A percentile compares a stretch with the other conserved stretches of the same genome.
Conservation (phyloP, 2,888 invertebrate species). For the Dusona sp. region DNA sequence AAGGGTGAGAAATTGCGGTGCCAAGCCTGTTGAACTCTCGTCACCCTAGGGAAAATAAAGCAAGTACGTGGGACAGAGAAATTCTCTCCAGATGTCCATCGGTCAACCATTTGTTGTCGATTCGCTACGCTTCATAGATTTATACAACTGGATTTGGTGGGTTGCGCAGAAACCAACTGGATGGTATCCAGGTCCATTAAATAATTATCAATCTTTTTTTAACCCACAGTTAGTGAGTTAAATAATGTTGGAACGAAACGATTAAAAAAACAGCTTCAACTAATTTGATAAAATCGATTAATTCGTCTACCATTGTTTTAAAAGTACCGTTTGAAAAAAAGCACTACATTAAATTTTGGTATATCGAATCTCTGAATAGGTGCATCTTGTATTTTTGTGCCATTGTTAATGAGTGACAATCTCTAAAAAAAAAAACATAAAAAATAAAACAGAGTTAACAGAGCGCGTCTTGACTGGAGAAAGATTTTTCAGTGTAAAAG, state of each 20-base stretch:
- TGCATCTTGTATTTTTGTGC: background rate
- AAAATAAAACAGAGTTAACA: conserved; percentile 41
- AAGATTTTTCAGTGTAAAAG: conserved; percentile 64
- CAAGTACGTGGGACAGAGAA: conserved; percentile 65
- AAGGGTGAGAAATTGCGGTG: conserved; percentile 71
- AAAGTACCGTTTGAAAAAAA: background rate
- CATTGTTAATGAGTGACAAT: conserved; percentile 26
- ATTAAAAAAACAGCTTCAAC: background rate
- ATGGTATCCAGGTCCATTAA: background rate
- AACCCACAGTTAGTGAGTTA: background rate
- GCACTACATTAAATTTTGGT: background rate
- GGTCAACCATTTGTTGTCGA: conserved; percentile 51
- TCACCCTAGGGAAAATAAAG: conserved; percentile 77
- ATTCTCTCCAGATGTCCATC: conserved; percentile 56
- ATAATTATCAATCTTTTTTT: background rate
- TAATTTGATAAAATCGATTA: background rate
- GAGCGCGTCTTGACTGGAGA: conserved; percentile 14
- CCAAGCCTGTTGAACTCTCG: conserved; percentile 83
- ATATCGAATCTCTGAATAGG: background rate
- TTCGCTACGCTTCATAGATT: background rate
- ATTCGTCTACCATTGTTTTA: background rate
- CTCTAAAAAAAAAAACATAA: conserved; percentile 11
- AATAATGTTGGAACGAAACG: background rate
- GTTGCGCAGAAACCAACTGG: background rate
- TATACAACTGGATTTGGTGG: background rate